These are phyloP conservation scores for Lysandra coridon DNA, from an alignment of 2,888 invertebrate genomes.

Conservation along the genomic window DNA sequence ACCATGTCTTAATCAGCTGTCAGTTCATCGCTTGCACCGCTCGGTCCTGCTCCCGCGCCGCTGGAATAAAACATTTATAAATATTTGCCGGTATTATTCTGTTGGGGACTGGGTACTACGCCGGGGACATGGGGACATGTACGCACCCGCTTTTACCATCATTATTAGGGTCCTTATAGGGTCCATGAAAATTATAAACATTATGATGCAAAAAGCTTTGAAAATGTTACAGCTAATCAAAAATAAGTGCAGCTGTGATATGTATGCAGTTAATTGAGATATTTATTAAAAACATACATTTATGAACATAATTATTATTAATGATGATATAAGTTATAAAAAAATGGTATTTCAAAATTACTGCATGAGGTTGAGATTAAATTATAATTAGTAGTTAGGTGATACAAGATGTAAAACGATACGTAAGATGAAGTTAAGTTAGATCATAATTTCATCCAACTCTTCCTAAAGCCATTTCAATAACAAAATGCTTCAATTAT, in stretches of 20 bases:
- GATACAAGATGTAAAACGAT: no score
- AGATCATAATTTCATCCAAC: no score
- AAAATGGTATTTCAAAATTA: neutral
- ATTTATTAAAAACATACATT: neutral
- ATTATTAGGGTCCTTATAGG: constrained; percentile 24
- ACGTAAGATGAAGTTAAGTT: no score
- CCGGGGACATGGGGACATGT: constrained; percentile 1
- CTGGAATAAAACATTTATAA: constrained; percentile 76
- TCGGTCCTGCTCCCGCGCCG: constrained; percentile 53
- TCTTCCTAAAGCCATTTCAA: no score
- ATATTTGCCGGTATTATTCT: constrained; percentile 73
- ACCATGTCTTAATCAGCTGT: neutral
- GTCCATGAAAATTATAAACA: constrained; percentile 29
- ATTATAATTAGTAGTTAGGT: no score
- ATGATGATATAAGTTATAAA: neutral
- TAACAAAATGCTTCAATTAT: no score
- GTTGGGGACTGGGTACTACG: constrained; percentile 42
- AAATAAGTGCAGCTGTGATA: constrained; percentile 12
- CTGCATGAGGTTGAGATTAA: neutral
- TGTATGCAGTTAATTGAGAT: neutral
- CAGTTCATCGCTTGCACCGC: constrained; percentile 37
- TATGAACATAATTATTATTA: neutral
- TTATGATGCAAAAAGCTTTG: constrained; percentile 25
- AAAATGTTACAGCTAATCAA: constrained; percentile 16
- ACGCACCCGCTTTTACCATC: constrained; percentile 32